Percentiles rank a stretch among this genome's conserved stretches.
Conservation (phyloP, 1,140 invertebrate genomes). For the Nymphalis io region DNA sequence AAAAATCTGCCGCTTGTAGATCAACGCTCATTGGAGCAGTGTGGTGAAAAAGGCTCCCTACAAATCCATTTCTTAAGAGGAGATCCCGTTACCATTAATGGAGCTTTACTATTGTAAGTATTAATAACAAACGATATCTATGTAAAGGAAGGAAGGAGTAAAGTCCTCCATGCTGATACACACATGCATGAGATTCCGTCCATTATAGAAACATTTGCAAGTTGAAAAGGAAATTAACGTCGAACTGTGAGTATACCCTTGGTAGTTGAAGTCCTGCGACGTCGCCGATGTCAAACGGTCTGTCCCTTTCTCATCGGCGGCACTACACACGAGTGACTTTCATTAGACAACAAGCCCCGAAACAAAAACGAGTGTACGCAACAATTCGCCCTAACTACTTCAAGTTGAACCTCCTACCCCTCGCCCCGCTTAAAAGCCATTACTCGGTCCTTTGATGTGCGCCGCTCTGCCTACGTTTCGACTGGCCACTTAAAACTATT, state of each 20-base stretch:
- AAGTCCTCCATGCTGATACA: neutral
- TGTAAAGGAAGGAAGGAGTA: neutral
- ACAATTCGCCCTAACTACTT: conserved; percentile 54
- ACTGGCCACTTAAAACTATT: conserved; percentile 68
- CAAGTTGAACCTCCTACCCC: conserved; percentile 42
- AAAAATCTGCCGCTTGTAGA: too few relatives aligned
- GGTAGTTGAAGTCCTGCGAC: conserved; percentile 17
- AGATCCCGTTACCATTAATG: too few relatives aligned
- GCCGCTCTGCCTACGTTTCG: conserved; percentile 49
- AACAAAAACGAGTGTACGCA: conserved; percentile 64
- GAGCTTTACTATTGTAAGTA: too few relatives aligned
- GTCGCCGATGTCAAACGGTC: conserved; percentile 31
- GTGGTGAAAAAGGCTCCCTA: too few relatives aligned
- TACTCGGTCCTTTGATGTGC: conserved; percentile 63
- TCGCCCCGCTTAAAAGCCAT: conserved; percentile 54
- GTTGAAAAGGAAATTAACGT: conserved; percentile 31
- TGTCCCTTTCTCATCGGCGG: conserved; percentile 29
- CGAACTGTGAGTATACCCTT: conserved; percentile 7
- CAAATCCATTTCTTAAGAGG: too few relatives aligned
- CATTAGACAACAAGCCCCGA: conserved; percentile 54
- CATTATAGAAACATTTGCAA: conserved; percentile 11
- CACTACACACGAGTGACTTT: conserved; percentile 52
- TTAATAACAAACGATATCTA: neutral
- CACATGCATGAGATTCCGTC: neutral
- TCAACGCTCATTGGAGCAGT: too few relatives aligned